phyloP scores from a whole-genome alignment of 2,113 vertebrate genomes.

The Nettapus auritus region DNA sequence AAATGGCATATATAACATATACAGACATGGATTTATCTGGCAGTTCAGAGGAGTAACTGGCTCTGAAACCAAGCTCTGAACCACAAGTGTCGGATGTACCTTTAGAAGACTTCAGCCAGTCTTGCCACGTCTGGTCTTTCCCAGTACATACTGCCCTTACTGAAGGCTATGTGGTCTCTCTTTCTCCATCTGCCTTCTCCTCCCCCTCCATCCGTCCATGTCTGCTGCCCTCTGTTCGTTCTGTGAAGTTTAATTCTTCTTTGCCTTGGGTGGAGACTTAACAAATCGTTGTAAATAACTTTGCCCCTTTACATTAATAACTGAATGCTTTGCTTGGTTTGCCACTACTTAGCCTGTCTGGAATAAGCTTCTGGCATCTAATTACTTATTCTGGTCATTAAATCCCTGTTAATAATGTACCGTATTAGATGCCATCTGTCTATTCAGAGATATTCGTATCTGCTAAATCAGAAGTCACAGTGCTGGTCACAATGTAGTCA shows the following conservation, averaged over 20 bases:
- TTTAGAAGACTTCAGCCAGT: neutral
- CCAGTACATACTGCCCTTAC: neutral
- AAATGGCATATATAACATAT: neutral
- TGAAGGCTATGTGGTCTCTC: neutral
- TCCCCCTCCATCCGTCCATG: fast-evolving
- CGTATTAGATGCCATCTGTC: constrained; percentile 7
- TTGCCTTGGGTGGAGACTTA: neutral
- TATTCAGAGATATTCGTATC: neutral
- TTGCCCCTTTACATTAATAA: neutral
- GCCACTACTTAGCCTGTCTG: neutral
- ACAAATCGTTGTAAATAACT: neutral
- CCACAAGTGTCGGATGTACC: neutral
- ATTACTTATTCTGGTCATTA: constrained; percentile 40
- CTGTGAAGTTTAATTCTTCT: neutral
- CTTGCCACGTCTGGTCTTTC: neutral
- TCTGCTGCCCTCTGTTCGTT: neutral
- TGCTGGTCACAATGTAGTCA: neutral
- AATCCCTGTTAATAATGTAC: neutral
- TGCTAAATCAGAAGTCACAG: neutral
- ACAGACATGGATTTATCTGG: neutral
- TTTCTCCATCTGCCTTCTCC: neutral
- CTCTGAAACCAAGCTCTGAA: neutral
- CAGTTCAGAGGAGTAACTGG: neutral
- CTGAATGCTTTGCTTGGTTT: constrained; percentile 4
- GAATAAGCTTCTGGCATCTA: constrained; percentile 7